phyloP scores from a whole-genome alignment of 2,113 vertebrate genomes.

The Strix uralensis region DNA sequence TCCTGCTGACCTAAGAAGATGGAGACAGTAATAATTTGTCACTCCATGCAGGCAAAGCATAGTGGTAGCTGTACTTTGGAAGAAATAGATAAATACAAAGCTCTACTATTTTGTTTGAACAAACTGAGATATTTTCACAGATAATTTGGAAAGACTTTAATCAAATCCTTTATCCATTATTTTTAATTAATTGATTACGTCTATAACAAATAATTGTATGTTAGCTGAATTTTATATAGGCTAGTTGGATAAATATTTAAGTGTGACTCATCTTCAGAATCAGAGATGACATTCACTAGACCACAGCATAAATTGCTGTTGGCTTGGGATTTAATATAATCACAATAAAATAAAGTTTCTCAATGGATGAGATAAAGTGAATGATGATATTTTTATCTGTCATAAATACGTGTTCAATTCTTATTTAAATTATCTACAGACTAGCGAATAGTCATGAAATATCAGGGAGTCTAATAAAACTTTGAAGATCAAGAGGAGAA shows the following conservation, averaged over 20 bases:
- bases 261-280: not conserved
- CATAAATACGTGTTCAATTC: not conserved
- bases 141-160: not conserved
- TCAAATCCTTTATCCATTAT: not conserved
- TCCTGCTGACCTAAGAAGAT: not conserved
- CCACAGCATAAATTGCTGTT: not conserved
- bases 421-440: not conserved
- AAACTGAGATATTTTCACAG: not conserved
- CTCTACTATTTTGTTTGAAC: not conserved
- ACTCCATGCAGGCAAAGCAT: not conserved
- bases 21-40: not conserved
- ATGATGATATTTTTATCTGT: not conserved
- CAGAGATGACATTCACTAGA: not conserved
- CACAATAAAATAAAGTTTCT: not conserved
- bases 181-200: not conserved
- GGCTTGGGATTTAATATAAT: not conserved
- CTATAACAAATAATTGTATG: not conserved
- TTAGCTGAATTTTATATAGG: not conserved
- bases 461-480: not conserved
- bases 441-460: not conserved
- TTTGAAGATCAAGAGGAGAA: not conserved
- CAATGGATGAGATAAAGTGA: not conserved
- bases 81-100: not conserved
- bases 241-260: not conserved
- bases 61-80: not conserved